Percentiles rank a stretch among this genome's conserved stretches.
Conservation (phyloP, 2,797 vertebrate species). For the Sarcoramphus papa region DNA sequence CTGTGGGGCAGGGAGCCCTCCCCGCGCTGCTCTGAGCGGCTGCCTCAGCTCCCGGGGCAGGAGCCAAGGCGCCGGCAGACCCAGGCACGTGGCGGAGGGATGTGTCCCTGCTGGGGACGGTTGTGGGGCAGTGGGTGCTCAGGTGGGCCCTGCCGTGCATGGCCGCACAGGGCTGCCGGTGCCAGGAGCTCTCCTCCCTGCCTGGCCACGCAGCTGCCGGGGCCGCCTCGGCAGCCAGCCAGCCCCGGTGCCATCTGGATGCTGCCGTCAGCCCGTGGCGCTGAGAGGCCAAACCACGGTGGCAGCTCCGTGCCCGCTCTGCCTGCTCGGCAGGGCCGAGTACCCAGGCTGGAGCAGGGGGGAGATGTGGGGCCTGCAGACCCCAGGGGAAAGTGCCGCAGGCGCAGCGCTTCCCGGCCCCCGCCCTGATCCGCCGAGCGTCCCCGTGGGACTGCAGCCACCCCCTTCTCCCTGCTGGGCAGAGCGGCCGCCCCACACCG, state of each 20-base stretch:
- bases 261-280: rapidly evolving
- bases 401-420: not conserved
- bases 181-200: too few species aligned
- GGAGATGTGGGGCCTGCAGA: not conserved
- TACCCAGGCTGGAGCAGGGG: not conserved
- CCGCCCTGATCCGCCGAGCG: not conserved
- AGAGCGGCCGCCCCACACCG: not conserved
- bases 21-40: too few species aligned
- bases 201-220: not conserved
- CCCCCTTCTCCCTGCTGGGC: not conserved
- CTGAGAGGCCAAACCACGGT: not conserved
- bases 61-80: not conserved
- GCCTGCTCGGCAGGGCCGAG: not conserved
- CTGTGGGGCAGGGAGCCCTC: not conserved
- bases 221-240: not conserved
- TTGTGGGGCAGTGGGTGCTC: not conserved
- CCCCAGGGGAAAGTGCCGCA: not conserved
- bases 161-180: not conserved
- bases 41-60: not conserved
- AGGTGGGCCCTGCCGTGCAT: rapidly evolving
- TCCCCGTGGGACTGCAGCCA: not conserved
- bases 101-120: too few species aligned
- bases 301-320: not conserved
- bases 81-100: not conserved
- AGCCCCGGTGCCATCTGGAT: rapidly evolving